A percentile compares a stretch with the other conserved stretches of the same genome.
Evolutionary conservation across 2,888 invertebrate genomes (phyloP).

Genomic region (Hemicrepidius hirtus): DNA sequence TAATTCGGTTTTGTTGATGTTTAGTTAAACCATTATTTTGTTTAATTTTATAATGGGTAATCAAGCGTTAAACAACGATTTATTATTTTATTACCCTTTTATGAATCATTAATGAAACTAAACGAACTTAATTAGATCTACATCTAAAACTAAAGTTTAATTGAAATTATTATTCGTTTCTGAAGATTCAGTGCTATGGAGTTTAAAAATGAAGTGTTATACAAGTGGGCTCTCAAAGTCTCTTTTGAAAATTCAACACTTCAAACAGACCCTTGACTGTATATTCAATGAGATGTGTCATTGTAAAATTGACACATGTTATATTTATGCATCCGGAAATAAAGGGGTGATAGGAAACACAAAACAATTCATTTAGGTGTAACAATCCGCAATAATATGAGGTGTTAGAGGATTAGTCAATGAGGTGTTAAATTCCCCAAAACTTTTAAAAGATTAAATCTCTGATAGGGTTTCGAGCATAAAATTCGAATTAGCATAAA

Average conservation of each 20-base stretch:
- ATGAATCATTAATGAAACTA: too few relatives aligned
- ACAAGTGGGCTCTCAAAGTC: not conserved
- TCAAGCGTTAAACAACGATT: too few relatives aligned
- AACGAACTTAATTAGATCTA: too few relatives aligned
- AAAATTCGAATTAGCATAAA: slow-evolving; percentile 57
- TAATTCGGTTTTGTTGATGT: too few relatives aligned
- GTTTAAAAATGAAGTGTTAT: too few relatives aligned
- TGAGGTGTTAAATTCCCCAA: slow-evolving; percentile 29
- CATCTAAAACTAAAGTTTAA: too few relatives aligned
- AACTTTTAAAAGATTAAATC: slow-evolving; percentile 45
- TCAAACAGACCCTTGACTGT: slow-evolving; percentile 18
- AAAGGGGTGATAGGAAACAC: not conserved
- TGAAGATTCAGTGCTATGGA: too few relatives aligned
- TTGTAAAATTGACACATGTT: slow-evolving; percentile 39
- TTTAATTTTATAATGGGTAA: too few relatives aligned
- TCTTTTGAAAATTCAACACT: slow-evolving; percentile 1
- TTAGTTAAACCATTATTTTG: too few relatives aligned
- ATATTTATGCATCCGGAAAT: not conserved
- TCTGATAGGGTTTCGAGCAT: slow-evolving; percentile 33
- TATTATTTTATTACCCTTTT: too few relatives aligned
- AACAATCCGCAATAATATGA: slow-evolving; percentile 3
- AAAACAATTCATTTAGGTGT: not conserved
- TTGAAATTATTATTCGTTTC: too few relatives aligned
- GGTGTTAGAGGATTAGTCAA: slow-evolving; percentile 31
- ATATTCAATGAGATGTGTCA: slow-evolving; percentile 26